phyloP scores from a whole-genome alignment of 1,140 invertebrate genomes.

The Homalodisca vitripennis region DNA sequence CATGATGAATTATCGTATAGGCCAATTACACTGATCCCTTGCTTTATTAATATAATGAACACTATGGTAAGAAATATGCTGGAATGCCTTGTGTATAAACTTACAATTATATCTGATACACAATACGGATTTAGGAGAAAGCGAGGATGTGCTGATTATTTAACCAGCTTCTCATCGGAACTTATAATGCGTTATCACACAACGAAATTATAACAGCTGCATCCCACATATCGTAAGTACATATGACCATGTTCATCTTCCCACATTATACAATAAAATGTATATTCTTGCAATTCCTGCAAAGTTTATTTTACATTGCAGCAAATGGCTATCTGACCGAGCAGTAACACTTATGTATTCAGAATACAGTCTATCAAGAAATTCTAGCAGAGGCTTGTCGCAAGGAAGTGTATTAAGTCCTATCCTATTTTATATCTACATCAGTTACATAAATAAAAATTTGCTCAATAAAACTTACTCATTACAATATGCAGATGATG shows the following conservation, averaged over 20 bases:
- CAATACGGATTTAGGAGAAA: too few species aligned
- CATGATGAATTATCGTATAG: background rate
- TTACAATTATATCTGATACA: background rate
- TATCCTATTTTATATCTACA: too few species aligned
- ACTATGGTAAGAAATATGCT: background rate
- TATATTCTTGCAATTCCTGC: background rate
- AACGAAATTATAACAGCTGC: background rate
- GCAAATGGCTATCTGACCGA: background rate
- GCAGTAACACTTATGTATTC: background rate
- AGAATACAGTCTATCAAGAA: background rate
- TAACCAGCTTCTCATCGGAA: background rate
- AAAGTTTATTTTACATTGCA: background rate
- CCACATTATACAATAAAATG: too few species aligned
- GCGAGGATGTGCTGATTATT: too few species aligned
- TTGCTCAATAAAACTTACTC: too few species aligned
- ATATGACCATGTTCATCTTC: too few species aligned
- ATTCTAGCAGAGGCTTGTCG: background rate
- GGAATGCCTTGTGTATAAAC: background rate
- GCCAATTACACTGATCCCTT: background rate
- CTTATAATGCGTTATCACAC: background rate
- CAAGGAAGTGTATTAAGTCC: too few species aligned
- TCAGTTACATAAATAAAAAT: too few species aligned
- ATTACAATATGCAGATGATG: too few species aligned
- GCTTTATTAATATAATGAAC: constrained; percentile 12
- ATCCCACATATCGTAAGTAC: background rate